A percentile compares a stretch with the other conserved stretches of the same genome.
Conservation (phyloP, 2,113 vertebrate genomes). For the Eira barbara region DNA sequence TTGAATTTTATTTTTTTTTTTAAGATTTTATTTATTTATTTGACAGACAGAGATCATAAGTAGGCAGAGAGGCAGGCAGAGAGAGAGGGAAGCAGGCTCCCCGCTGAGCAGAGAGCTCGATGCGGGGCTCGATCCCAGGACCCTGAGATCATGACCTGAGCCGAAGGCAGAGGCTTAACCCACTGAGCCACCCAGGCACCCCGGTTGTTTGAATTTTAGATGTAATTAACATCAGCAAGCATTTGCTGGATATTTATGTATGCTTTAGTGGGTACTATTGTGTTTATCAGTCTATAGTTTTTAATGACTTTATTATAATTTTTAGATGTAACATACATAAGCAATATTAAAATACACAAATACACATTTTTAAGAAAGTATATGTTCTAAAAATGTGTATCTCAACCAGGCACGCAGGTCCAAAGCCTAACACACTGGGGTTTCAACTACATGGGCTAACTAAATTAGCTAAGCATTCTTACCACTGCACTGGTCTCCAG, state of each 20-base stretch:
- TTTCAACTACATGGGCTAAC: background rate
- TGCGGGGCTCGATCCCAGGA: too few species aligned
- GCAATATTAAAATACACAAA: constrained; percentile 21
- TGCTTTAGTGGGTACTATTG: background rate
- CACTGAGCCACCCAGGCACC: too few species aligned
- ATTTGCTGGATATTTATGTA: background rate
- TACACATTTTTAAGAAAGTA: background rate
- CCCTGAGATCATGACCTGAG: too few species aligned
- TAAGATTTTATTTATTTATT: too few species aligned
- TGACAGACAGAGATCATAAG: too few species aligned
- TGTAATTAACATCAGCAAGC: background rate
- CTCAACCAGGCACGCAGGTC: background rate
- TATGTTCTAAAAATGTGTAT: background rate
- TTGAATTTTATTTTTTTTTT: background rate
- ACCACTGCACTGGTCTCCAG: background rate
- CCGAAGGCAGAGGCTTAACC: too few species aligned
- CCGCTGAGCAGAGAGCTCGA: too few species aligned
- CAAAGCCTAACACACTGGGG: background rate
- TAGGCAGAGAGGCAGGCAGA: too few species aligned
- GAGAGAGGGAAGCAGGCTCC: too few species aligned
- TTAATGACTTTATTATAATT: constrained; percentile 15
- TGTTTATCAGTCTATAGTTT: background rate
- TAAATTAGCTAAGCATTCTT: background rate
- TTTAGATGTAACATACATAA: background rate
- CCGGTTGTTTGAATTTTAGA: background rate